Evolutionary conservation across 2,888 invertebrate genomes (phyloP).

Genomic region (Brenthis daphne): DNA sequence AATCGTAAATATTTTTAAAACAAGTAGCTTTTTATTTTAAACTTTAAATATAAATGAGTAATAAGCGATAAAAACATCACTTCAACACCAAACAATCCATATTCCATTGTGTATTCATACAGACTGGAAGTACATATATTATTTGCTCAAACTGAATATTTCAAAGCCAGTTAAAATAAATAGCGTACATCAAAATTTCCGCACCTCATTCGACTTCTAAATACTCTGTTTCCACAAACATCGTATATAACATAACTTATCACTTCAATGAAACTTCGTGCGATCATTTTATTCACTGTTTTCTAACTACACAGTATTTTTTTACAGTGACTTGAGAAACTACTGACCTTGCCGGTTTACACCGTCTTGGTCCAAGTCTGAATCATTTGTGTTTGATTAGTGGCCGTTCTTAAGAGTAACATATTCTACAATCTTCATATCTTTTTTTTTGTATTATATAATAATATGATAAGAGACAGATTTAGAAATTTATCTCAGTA

Average conservation of each 20-base stretch:
- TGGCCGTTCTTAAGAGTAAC: constrained; percentile 37
- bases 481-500: constrained; percentile 23
- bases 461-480: constrained; percentile 17
- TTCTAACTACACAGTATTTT: constrained; percentile 41
- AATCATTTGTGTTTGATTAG: constrained; percentile 60
- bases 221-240: constrained; percentile 39
- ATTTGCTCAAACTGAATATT: constrained; percentile 1
- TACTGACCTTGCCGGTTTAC: constrained; percentile 60
- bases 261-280: constrained; percentile 57
- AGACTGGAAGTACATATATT: not conserved
- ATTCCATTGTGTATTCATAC: not conserved
- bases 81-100: constrained; percentile 5
- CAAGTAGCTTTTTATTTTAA: not conserved
- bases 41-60: not conserved
- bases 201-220: constrained; percentile 36
- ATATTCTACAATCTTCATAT: constrained; percentile 7
- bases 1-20: constrained; percentile 1
- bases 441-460: constrained; percentile 20
- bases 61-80: not conserved
- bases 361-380: constrained; percentile 45
- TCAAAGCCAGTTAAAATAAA: constrained; percentile 21
- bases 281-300: constrained; percentile 46
- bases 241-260: constrained; percentile 59
- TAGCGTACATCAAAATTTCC: constrained; percentile 38
- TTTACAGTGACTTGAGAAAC: constrained; percentile 42